These are phyloP conservation scores for Proctacanthus coquilletti DNA, from an alignment of 1,140 invertebrate genomes.

Conservation along the genomic window DNA sequence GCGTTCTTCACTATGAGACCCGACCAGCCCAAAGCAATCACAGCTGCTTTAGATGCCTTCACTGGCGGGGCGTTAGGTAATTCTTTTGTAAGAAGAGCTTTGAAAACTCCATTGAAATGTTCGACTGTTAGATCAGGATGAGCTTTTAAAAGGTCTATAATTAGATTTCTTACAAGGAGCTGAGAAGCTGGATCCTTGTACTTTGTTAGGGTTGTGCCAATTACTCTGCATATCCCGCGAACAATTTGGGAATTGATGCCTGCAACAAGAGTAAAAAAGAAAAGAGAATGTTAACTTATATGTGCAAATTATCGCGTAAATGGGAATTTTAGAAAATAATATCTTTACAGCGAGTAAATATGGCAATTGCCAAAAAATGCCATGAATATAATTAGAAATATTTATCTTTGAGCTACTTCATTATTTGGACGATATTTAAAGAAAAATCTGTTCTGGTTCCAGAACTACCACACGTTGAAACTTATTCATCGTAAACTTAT, in stretches of 20 bases:
- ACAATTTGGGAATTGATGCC: constrained; percentile 63
- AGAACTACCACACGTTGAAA: no score
- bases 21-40: constrained; percentile 20
- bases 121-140: constrained; percentile 55
- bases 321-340: no score
- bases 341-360: no score
- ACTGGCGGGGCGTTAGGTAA: constrained; percentile 49
- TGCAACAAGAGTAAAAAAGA: constrained; percentile 37
- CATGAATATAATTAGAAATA: no score
- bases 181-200: constrained; percentile 66
- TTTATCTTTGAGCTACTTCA: no score
- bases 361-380: no score
- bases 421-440: no score
- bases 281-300: no score
- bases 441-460: no score
- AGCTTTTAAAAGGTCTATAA: constrained; percentile 43
- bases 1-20: constrained; percentile 15
- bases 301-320: no score
- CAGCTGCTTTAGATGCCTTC: constrained; percentile 31
- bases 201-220: constrained; percentile 54
- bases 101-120: constrained; percentile 43
- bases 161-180: constrained; percentile 49
- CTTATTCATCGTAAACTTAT: no score
- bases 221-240: constrained; percentile 57
- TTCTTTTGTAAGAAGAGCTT: constrained; percentile 45